Evolutionary conservation across 2,888 invertebrate genomes (phyloP).

Genomic region (Drosophila meridionalis): DNA sequence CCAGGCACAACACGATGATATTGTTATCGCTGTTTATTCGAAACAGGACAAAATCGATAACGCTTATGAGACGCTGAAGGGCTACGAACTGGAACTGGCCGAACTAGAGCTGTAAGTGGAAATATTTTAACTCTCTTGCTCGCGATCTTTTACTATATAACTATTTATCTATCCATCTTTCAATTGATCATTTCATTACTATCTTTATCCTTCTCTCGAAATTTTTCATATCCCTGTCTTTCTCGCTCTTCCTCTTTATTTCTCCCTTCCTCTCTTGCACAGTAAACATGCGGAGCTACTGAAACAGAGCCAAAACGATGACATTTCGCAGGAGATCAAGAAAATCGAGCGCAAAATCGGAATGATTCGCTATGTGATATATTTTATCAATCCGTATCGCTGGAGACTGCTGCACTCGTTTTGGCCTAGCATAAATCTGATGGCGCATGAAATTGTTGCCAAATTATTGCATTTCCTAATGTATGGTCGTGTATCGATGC

Average conservation of each 20-base stretch:
- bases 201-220: too few relatives aligned
- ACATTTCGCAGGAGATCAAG: neutral
- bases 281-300: conserved; percentile 28
- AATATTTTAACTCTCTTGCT: neutral
- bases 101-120: conserved; percentile 43
- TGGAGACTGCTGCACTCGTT: neutral
- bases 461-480: conserved; percentile 17
- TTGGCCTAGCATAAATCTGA: conserved; percentile 1
- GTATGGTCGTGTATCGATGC: neutral
- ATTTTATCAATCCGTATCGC: neutral
- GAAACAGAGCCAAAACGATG: neutral
- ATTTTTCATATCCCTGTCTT: neutral
- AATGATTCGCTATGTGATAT: conserved; percentile 6
- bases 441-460: conserved; percentile 6
- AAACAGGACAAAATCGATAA: conserved; percentile 31
- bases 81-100: conserved; percentile 24
- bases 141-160: too few relatives aligned
- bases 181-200: neutral
- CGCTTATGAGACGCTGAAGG: conserved; percentile 20
- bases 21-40: neutral
- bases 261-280: neutral
- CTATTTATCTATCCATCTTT: neutral
- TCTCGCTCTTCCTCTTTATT: neutral
- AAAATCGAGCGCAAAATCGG: conserved; percentile 12
- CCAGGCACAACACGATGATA: conserved; percentile 26